These are phyloP conservation scores for Zaprionus davidi DNA, from an alignment of 1,140 invertebrate genomes.

Conservation along the genomic window DNA sequence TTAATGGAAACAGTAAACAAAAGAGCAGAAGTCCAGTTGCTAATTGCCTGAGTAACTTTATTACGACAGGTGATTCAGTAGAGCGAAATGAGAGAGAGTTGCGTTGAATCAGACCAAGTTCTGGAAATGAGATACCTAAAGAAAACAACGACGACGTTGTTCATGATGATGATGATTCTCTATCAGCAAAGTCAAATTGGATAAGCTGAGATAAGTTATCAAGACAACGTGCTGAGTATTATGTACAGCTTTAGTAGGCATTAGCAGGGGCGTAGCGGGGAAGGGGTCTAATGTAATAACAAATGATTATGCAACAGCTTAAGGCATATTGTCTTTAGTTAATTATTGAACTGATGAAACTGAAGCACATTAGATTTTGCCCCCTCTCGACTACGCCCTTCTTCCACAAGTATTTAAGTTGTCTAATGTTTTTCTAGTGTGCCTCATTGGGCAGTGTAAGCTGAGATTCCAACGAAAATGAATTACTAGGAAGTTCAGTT, in stretches of 20 bases:
- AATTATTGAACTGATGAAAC: not conserved
- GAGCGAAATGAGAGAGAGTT: not conserved
- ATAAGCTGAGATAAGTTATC: constrained; percentile 49
- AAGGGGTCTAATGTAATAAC: not conserved
- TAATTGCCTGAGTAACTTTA: constrained; percentile 30
- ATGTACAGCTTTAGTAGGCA: not conserved
- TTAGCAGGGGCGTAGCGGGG: not conserved
- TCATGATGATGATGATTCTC: constrained; percentile 1
- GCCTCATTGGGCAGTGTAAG: not conserved
- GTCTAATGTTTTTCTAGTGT: not conserved
- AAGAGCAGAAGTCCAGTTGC: constrained; percentile 24
- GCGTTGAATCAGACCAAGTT: constrained; percentile 32
- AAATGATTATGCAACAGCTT: not conserved
- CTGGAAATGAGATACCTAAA: not conserved
- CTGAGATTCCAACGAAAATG: not conserved
- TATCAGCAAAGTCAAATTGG: constrained; percentile 27
- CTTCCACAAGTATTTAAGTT: not conserved
- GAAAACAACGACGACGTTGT: not conserved
- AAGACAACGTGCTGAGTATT: constrained; percentile 10
- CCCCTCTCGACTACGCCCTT: not conserved
- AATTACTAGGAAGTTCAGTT: not conserved
- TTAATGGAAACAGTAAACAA: constrained; percentile 27
- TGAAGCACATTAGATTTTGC: not conserved
- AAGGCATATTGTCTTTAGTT: not conserved
- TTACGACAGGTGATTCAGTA: constrained; percentile 29